These are phyloP conservation scores for Chaetodon trifasciatus DNA, from an alignment of 2,797 vertebrate species.

Conservation along the genomic window DNA sequence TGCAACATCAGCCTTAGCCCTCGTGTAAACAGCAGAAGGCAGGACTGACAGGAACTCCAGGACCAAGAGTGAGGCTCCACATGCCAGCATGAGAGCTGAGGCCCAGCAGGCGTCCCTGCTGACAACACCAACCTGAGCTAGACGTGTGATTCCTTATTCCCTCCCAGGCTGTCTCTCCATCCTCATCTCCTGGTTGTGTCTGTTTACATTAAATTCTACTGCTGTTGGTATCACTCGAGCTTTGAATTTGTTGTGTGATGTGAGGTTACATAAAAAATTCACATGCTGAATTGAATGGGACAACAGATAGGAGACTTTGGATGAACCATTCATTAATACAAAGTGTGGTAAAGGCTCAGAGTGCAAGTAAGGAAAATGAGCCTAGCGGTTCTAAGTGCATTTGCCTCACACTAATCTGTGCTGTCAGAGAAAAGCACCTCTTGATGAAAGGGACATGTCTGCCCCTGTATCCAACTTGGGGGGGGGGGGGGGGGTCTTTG, in stretches of 20 bases:
- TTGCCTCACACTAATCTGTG: conserved; percentile 74
- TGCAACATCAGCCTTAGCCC: conserved; percentile 59
- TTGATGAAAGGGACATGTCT: conserved; percentile 77
- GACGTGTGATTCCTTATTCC: conserved; percentile 28
- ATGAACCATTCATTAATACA: conserved; percentile 68
- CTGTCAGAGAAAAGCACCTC: conserved; percentile 79
- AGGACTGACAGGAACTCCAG: conserved; percentile 76
- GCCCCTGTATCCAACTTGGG: conserved; percentile 66
- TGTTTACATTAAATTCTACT: conserved; percentile 21
- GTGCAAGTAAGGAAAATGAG: conserved; percentile 65
- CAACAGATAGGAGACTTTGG: conserved; percentile 42
- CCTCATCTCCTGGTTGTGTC: conserved; percentile 8
- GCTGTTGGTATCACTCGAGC: conserved; percentile 22
- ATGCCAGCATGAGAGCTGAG: conserved; percentile 73
- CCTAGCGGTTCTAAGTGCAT: conserved; percentile 67
- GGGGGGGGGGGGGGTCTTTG: conserved; percentile 58
- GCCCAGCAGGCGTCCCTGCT: conserved; percentile 53
- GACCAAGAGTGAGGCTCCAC: conserved; percentile 62
- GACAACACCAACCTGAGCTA: conserved; percentile 47
- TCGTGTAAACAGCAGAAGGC: conserved; percentile 84
- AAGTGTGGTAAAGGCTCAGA: conserved; percentile 55
- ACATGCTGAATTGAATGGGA: conserved; percentile 45
- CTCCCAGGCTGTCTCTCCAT: conserved; percentile 2
- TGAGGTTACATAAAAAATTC: conserved; percentile 28
- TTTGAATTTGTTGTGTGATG: conserved; percentile 32